Evolutionary conservation across 2,888 invertebrate species (phyloP), one percentile per base, ranked within the genome.

Genomic region (Xestia sexstrigata): DNA sequence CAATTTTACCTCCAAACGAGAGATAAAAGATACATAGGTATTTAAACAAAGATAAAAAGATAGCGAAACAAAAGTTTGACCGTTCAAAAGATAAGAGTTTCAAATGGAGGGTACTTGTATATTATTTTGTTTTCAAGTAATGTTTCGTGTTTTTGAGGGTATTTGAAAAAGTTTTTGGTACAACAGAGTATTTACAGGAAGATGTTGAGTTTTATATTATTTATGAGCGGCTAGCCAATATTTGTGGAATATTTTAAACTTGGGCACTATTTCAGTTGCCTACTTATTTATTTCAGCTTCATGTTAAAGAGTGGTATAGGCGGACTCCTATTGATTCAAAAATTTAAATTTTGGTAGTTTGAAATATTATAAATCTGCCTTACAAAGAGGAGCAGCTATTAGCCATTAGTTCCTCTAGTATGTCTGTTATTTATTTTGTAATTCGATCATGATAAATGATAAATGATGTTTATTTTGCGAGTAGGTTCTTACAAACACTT

Each of bases 1-100:
- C 81, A 84, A 81, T 81, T 83, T 70, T 74, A 60, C 58, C 52
- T 69, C 65, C 17, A 35, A 69, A 45, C 52, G 45, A 30, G 60
- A 79, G 63, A 74, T 60, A 80, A 70, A 63, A 76, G 8, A 76
- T 60, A 49, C 6, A 5, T 67, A n/a, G n/a, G n/a, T n/a, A 70
- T 81, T 49, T 71, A 23, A 23, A 68, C 5, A 81, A 72, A 81
- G 67, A 83, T 78, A 83, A 67, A n/a, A 80, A 78, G 69, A 72
- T 84, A 68, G 26, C 49, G n/a, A 20, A 30, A 74, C 75, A 62
- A 80, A 84, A 82, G 68, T 82, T 80, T 26, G 52, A 23, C 39
- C 13, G 58, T 47, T 65, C 52, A 15, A 58, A n/a, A 74, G 81
- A 82, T 74, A 81, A 80, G 39, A 30, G 45, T 52, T 70, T 70